phyloP scores from a whole-genome alignment of 2,888 invertebrate genomes.

The Drosophila macrospina region DNA sequence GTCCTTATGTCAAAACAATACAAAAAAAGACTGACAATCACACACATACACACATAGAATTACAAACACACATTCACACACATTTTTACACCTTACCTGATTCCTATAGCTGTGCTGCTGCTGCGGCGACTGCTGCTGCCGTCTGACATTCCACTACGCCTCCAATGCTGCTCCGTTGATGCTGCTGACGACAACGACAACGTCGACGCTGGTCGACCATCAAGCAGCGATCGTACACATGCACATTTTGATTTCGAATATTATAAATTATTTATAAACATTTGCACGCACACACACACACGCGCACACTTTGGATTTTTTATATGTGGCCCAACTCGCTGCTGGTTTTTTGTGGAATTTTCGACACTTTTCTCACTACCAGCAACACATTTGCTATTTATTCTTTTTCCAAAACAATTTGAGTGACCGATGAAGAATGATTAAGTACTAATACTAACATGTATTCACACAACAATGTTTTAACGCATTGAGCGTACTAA shows the following conservation, averaged over 20 bases:
- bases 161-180: slow-evolving; percentile 54
- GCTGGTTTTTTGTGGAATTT: slow-evolving; percentile 68
- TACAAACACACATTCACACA: slow-evolving; percentile 24
- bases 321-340: slow-evolving; percentile 52
- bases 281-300: slow-evolving; percentile 58
- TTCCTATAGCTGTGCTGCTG: slow-evolving; percentile 60
- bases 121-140: slow-evolving; percentile 43
- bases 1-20: slow-evolving; percentile 55
- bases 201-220: slow-evolving; percentile 51
- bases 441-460: slow-evolving; percentile 35
- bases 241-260: slow-evolving; percentile 66
- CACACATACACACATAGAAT: slow-evolving; percentile 18
- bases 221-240: slow-evolving; percentile 64
- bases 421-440: not conserved
- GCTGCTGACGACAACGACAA: slow-evolving; percentile 47
- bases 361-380: slow-evolving; percentile 46
- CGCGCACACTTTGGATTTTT: slow-evolving; percentile 30
- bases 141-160: slow-evolving; percentile 63
- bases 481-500: slow-evolving; percentile 42
- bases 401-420: slow-evolving; percentile 18
- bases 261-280: slow-evolving; percentile 76
- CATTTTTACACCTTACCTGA: slow-evolving; percentile 53
- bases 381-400: slow-evolving; percentile 39
- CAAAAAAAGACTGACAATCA: slow-evolving; percentile 26
- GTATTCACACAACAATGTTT: slow-evolving; percentile 41